A percentile compares a stretch with the other conserved stretches of the same genome.
These are phyloP conservation scores for Numenius arquata DNA, from an alignment of 2,113 vertebrate genomes.

Conservation along the genomic window DNA sequence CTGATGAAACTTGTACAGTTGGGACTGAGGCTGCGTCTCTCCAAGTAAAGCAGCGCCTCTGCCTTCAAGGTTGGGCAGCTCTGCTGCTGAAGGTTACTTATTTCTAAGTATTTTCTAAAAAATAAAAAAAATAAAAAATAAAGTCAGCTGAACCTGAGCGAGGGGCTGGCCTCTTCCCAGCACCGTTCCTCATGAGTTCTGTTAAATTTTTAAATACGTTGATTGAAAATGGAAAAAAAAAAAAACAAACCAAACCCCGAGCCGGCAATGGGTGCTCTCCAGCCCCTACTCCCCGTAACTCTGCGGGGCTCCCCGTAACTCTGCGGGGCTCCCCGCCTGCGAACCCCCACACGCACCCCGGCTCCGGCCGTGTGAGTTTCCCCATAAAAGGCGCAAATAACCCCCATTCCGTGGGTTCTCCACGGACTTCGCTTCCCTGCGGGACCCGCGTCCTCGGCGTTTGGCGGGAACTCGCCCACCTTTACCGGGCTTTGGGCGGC, in stretches of 20 bases:
- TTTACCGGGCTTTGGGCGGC: too few relatives aligned
- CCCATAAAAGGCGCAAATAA: neutral
- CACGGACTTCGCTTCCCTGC: too few relatives aligned
- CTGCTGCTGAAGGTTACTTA: neutral
- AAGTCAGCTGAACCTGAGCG: fast-evolving
- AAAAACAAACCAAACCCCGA: too few relatives aligned
- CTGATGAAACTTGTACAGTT: fast-evolving
- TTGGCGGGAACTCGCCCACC: too few relatives aligned
- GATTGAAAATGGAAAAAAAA: neutral
- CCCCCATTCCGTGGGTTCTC: too few relatives aligned
- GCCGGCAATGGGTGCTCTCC: neutral
- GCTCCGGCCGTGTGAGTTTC: neutral
- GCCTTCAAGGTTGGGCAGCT: neutral
- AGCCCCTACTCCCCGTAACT: neutral
- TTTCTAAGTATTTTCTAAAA: neutral
- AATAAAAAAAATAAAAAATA: neutral
- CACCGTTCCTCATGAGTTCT: fast-evolving
- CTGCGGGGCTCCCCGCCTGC: neutral
- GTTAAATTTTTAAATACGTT: neutral
- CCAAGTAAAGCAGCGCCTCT: neutral
- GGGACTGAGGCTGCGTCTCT: neutral
- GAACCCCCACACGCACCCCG: too few relatives aligned
- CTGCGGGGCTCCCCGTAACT: neutral
- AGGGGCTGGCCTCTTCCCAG: neutral
- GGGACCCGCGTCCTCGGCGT: too few relatives aligned